phyloP scores from a whole-genome alignment of 2,888 invertebrate genomes.

The Synanthedon andrenaeformis region DNA sequence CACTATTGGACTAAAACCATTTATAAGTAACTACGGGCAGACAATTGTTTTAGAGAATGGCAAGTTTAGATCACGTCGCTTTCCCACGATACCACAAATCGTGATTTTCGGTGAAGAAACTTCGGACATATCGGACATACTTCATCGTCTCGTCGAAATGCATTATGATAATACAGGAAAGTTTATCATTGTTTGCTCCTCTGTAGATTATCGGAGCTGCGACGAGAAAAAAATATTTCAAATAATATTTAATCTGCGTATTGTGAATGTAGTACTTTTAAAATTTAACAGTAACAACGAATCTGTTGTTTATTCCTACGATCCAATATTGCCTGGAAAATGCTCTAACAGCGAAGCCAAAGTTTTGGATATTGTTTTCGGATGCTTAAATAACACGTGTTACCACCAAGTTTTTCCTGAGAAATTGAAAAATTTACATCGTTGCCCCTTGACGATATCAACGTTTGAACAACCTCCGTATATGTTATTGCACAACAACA shows the following conservation, averaged over 20 bases:
- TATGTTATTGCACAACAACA: constrained; percentile 29
- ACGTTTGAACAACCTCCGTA: constrained; percentile 40
- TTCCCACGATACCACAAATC: constrained; percentile 18
- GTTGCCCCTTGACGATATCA: constrained; percentile 30
- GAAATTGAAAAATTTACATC: constrained; percentile 25
- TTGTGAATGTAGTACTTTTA: constrained; percentile 29
- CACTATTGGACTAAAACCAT: constrained; percentile 21
- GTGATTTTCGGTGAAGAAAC: constrained; percentile 29
- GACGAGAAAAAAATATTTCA: constrained; percentile 25
- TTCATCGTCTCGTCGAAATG: constrained; percentile 20
- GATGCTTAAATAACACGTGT: constrained; percentile 20
- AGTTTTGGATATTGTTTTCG: constrained; percentile 14
- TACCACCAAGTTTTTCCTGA: constrained; percentile 24
- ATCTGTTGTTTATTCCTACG: constrained; percentile 20
- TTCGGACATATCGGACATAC: constrained; percentile 19
- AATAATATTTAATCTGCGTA: constrained; percentile 16
- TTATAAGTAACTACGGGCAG: constrained; percentile 25
- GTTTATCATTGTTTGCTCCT: constrained; percentile 29
- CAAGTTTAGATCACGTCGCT: constrained; percentile 3
- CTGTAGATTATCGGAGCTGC: constrained; percentile 18
- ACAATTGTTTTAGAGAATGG: constrained; percentile 24
- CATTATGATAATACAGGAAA: constrained; percentile 32
- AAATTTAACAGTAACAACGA: constrained; percentile 20
- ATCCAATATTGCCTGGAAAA: constrained; percentile 18
- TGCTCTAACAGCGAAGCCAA: constrained; percentile 26